Base-by-base conservation (phyloP, 2,797 vertebrate genomes). In the Poeciliopsis turneri region DNA sequence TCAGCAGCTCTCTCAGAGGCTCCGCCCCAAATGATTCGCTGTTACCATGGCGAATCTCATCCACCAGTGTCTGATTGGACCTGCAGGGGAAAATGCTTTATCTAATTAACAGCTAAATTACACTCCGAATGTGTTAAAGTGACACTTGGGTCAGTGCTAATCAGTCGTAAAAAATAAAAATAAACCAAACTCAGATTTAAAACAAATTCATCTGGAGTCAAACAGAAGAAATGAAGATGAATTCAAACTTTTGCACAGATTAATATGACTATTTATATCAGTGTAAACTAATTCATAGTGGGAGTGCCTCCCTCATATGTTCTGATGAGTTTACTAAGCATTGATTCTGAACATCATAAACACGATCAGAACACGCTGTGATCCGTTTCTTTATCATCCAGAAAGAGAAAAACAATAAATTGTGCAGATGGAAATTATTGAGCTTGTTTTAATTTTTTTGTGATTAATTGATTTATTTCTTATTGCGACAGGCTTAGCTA, bases 1-100 rank as follows among this genome's bases (percentile, higher is more conserved):
- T 99, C 79, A 97, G 93, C 90, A 98, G 95, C 85, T 98, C 97
- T 80, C 94, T 94, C 76, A 99, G 91, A 61, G 94, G 95, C 92
- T 97, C 97, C 76, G 95, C 92, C 79, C 95, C 95, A 30, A 96
- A 98, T 12, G 92, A 84, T 59, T 96, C 95, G 73, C 95, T 96
- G 93, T 95, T 96, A 85, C 97, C 97, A 84, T 85, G 92, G 82
- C 86, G 92, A 94, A 99, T 95, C 78, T 97, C 97, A 70, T 97
- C 96, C 45, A 98, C 93, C 51, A 99, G 96, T 74, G 90, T 92
- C 87, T 96, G 95, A 78, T 95, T 96, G 88, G 97, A 94, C 92
- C 98, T 98, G 92, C 0, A 75, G 80, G 59, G 76, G 30, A 30
- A 75, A 61, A n/a, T 45, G 28, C 39, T 15, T 51, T 15, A 3